These are phyloP conservation scores for Chroicocephalus ridibundus DNA, from an alignment of 2,113 vertebrate species.

Conservation along the genomic window DNA sequence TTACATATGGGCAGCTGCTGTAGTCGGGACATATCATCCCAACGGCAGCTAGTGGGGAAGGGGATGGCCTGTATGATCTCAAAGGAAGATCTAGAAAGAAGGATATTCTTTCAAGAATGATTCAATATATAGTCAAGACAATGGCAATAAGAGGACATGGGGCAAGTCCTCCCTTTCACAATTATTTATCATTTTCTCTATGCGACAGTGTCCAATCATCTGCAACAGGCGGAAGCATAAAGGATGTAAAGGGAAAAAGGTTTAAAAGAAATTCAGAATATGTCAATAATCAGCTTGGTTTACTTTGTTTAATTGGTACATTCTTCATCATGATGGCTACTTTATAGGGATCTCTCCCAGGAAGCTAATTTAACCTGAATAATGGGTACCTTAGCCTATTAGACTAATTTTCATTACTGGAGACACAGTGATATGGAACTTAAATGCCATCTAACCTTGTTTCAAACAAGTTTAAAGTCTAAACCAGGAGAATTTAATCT, in stretches of 20 bases:
- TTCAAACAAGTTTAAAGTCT: conserved; percentile 43
- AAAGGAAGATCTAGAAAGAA: neutral
- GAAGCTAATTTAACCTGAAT: conserved; percentile 59
- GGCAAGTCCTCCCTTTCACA: neutral
- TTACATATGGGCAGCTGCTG: neutral
- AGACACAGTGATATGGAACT: conserved; percentile 15
- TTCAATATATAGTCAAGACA: neutral
- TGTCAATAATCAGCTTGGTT: conserved; percentile 45
- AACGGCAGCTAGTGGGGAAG: neutral
- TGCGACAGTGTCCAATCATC: neutral
- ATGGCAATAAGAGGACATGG: neutral
- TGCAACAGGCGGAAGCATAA: neutral
- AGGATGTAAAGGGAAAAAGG: neutral
- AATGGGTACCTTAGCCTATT: conserved; percentile 31
- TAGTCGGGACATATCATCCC: neutral
- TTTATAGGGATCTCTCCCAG: conserved; percentile 44
- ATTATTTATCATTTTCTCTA: neutral
- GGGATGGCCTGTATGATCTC: neutral
- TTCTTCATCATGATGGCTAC: conserved; percentile 46
- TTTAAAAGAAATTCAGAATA: conserved; percentile 15
- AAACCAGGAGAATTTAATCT: conserved; percentile 34
- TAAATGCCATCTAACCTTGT: conserved; percentile 38
- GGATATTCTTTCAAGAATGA: neutral
- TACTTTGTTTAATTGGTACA: conserved; percentile 53
- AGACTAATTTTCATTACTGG: conserved; percentile 57